Evolutionary conservation across 2,113 vertebrate species (phyloP), one percentile per base, ranked within the genome.

Genomic region (Grammomys surdaster): DNA sequence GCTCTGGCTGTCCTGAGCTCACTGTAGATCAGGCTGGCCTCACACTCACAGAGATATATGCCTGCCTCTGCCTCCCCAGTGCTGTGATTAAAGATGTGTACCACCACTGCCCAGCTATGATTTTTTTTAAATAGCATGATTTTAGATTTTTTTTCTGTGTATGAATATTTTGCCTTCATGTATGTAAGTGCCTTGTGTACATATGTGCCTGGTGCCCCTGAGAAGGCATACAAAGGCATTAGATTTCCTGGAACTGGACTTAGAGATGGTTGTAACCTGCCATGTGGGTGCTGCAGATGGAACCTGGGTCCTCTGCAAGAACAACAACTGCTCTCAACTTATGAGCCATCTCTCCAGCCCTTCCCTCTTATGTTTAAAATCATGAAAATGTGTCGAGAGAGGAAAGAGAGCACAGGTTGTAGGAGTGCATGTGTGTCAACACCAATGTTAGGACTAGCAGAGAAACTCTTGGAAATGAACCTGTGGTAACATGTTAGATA

Each of bases 101-200:
- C 65, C 12, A 33, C 65, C 31, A 69, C 20, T 7, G 26, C 65
- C 65, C 65, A 69, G 28, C 65, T 2, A 16, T 70, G 22, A 78
- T 82, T 20, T 87, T 77, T 72, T 69, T 91, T 67, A 12, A 80
- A 85, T 90, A 40, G 10, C 9, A 78, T 95, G 90, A 84, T 63
- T 84, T 84, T 63, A 40, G n/a, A 14, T 84, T 40, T 43, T 46
- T 46, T 85, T 40, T 82, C 24, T 85, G 24, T 16, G 6, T 82
- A 58, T 82, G 80, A 22, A 5, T 69, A 11, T 60, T 80, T 80
- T 56, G 17, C 17, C 8, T 80, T 12, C 17, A 22, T 54, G 17
- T 19, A 20, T 56, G 2, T 80, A 36, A 54, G 51, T 56, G 17
- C 33, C 33, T 80, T 56, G 77, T 56, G 19, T 56, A 20, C 9